Evolutionary conservation across 2,113 vertebrate species (phyloP).

Genomic region (Poecilia latipinna): DNA sequence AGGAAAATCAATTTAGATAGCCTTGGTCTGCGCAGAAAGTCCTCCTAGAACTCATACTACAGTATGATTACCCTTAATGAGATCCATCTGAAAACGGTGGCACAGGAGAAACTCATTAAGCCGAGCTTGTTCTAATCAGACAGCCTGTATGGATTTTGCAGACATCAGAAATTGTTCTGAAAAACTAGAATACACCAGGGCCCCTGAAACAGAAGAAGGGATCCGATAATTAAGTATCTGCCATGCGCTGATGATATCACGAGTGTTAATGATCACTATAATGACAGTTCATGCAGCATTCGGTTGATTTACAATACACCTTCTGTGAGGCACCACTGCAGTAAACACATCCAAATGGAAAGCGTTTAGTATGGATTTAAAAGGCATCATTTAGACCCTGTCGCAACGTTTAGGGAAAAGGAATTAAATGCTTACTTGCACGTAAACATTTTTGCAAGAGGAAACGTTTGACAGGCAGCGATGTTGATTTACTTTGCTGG

Average conservation of each 20-base stretch:
- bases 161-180: slow-evolving; percentile 77
- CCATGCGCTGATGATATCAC: slow-evolving; percentile 78
- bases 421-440: slow-evolving; percentile 62
- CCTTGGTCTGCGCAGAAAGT: slow-evolving; percentile 67
- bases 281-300: slow-evolving; percentile 79
- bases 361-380: slow-evolving; percentile 60
- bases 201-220: slow-evolving; percentile 73
- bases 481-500: slow-evolving; percentile 71
- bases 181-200: slow-evolving; percentile 73
- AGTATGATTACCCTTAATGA: slow-evolving; percentile 81
- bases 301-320: slow-evolving; percentile 77
- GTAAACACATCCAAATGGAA: slow-evolving; percentile 59
- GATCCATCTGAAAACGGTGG: slow-evolving; percentile 74
- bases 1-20: slow-evolving; percentile 74
- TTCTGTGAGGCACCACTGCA: slow-evolving; percentile 69
- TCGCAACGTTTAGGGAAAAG: slow-evolving; percentile 44
- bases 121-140: slow-evolving; percentile 77
- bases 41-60: slow-evolving; percentile 75
- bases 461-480: slow-evolving; percentile 68
- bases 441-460: slow-evolving; percentile 51
- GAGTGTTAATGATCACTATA: slow-evolving; percentile 82
- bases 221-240: slow-evolving; percentile 79
- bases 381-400: slow-evolving; percentile 49
- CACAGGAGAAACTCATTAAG: slow-evolving; percentile 78
- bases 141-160: slow-evolving; percentile 78